phyloP scores from a whole-genome alignment of 2,888 invertebrate genomes.

The Rhyacophila evoluta region DNA sequence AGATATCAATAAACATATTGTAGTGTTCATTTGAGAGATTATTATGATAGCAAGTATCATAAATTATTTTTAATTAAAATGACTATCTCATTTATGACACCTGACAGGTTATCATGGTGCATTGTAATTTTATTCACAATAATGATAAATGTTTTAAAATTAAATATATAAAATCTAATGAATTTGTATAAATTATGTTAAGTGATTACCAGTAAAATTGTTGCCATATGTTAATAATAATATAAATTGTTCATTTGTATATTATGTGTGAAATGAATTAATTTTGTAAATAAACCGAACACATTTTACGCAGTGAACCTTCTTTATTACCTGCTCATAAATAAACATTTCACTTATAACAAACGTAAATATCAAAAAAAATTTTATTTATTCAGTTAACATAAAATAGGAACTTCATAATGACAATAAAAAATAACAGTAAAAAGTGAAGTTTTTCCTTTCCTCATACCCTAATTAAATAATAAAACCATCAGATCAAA shows the following conservation, averaged over 20 bases:
- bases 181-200: neutral
- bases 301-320: neutral
- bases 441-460: neutral
- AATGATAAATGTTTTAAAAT: no score
- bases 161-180: no score
- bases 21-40: no score
- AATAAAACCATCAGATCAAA: no score
- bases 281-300: neutral
- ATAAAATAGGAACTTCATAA: neutral
- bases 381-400: conserved; percentile 8
- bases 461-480: neutral
- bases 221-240: neutral
- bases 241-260: neutral
- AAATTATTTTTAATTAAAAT: no score
- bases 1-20: no score
- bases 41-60: no score
- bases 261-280: neutral
- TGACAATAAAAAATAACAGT: conserved; percentile 5
- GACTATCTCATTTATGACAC: no score
- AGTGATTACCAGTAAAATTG: neutral
- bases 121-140: no score
- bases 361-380: neutral
- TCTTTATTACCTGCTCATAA: neutral
- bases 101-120: no score
- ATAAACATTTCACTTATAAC: neutral